A percentile compares a stretch with the other conserved stretches of the same genome.
These are phyloP conservation scores for Romanogobio albipinnatus DNA, from an alignment of 2,113 vertebrate species.

Conservation along the genomic window DNA sequence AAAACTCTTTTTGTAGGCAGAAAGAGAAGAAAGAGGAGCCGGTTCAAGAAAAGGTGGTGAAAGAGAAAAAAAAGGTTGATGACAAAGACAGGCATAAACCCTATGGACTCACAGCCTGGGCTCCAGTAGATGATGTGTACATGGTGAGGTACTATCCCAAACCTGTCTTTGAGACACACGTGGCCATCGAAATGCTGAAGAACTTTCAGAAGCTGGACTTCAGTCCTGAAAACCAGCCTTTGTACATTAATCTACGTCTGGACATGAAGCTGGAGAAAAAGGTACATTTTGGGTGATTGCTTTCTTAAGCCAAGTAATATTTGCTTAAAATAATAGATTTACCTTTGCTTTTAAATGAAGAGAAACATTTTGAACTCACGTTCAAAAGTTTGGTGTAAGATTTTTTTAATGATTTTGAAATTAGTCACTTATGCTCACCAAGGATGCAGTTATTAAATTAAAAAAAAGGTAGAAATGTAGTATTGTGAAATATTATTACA, in stretches of 20 bases:
- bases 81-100: constrained; percentile 73
- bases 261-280: constrained; percentile 90
- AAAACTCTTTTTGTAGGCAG: background rate
- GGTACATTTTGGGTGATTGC: constrained; percentile 70
- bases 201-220: constrained; percentile 86
- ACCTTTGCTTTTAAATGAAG: background rate
- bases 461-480: no score
- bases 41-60: constrained; percentile 43
- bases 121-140: constrained; percentile 87
- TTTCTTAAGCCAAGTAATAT: background rate
- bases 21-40: constrained; percentile 66
- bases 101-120: constrained; percentile 70
- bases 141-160: constrained; percentile 77
- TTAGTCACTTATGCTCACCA: no score
- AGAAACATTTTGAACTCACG: background rate
- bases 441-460: no score
- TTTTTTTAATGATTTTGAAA: no score
- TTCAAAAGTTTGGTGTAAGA: background rate
- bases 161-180: constrained; percentile 62
- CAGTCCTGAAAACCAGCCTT: constrained; percentile 75
- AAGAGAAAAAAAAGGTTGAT: constrained; percentile 61
- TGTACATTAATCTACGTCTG: constrained; percentile 83
- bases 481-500: no score
- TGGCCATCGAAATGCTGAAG: constrained; percentile 85
- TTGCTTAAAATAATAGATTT: background rate